phyloP scores from a whole-genome alignment of 1,140 invertebrate species.

The Cardiocondyla obscurior region DNA sequence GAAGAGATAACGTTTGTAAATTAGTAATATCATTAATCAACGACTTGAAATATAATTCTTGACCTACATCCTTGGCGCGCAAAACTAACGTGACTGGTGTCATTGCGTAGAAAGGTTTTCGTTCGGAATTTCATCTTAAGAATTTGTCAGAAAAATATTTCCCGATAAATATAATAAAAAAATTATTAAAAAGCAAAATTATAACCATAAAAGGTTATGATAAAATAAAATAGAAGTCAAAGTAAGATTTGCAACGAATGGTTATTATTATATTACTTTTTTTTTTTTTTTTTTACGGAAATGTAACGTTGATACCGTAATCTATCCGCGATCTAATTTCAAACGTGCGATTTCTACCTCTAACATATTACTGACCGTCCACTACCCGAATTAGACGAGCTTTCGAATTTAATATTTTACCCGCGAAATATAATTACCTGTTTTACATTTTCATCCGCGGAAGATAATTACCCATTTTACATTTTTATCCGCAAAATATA shows the following conservation, averaged over 20 bases:
- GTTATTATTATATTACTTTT: too few species aligned
- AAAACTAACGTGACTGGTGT: background rate
- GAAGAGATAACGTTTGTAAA: slow-evolving; percentile 39
- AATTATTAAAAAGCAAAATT: too few species aligned
- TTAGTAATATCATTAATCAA: slow-evolving; percentile 30
- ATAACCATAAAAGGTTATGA: too few species aligned
- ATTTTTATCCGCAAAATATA: slow-evolving; percentile 41
- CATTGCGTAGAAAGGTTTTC: too few species aligned
- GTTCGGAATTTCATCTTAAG: background rate
- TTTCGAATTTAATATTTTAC: slow-evolving; percentile 12
- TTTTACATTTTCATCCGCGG: slow-evolving; percentile 18
- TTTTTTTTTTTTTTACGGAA: background rate
- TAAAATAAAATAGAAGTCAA: background rate
- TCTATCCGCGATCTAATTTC: slow-evolving; percentile 45
- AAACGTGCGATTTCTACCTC: slow-evolving; percentile 16
- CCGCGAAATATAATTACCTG: slow-evolving; percentile 28
- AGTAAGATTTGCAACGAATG: too few species aligned
- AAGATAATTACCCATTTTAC: slow-evolving; percentile 32
- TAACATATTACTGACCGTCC: slow-evolving; percentile 28
- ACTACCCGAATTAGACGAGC: slow-evolving; percentile 15
- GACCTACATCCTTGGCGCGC: background rate
- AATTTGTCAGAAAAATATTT: background rate
- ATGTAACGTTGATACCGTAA: slow-evolving; percentile 1
- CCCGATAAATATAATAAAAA: background rate
- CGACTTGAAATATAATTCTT: slow-evolving; percentile 3